These are phyloP conservation scores for Oncorhynchus tshawytscha DNA, from an alignment of 2,113 vertebrate genomes.

Conservation along the genomic window DNA sequence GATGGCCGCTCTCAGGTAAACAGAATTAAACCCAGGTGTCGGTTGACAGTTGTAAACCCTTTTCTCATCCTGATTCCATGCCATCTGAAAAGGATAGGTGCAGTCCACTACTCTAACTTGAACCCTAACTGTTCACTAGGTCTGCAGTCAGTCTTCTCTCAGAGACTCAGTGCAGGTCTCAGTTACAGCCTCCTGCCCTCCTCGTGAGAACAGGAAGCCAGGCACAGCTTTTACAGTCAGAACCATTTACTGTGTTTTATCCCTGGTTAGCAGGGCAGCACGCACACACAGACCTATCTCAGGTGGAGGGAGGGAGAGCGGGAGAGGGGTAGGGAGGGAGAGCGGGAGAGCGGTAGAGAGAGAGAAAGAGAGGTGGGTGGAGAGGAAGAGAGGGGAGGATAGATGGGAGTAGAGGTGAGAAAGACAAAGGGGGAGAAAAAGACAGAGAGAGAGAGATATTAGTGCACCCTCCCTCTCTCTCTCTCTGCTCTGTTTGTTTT, in stretches of 20 bases:
- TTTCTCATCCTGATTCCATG: no score
- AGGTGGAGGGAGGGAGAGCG: slow-evolving; percentile 36
- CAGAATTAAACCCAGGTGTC: slow-evolving; percentile 62
- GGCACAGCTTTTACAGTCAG: slow-evolving; percentile 57
- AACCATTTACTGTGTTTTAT: slow-evolving; percentile 67
- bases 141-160: neutral
- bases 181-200: neutral
- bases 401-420: no score
- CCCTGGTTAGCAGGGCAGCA: slow-evolving; percentile 53
- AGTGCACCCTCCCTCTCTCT: slow-evolving; percentile 24
- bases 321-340: no score
- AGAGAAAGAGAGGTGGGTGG: no score
- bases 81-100: slow-evolving; percentile 5
- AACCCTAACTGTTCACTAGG: neutral
- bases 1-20: slow-evolving; percentile 57
- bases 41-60: slow-evolving; percentile 16
- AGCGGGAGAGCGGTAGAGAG: no score
- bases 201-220: slow-evolving; percentile 57
- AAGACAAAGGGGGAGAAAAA: no score
- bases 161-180: neutral
- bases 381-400: no score
- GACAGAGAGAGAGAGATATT: slow-evolving; percentile 4
- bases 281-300: slow-evolving; percentile 36
- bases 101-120: neutral
- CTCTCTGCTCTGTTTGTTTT: slow-evolving; percentile 59